A percentile compares a stretch with the other conserved stretches of the same genome.
These are phyloP conservation scores for Trichogramma dendrolimi DNA, from an alignment of 2,888 invertebrate species.

Conservation along the genomic window DNA sequence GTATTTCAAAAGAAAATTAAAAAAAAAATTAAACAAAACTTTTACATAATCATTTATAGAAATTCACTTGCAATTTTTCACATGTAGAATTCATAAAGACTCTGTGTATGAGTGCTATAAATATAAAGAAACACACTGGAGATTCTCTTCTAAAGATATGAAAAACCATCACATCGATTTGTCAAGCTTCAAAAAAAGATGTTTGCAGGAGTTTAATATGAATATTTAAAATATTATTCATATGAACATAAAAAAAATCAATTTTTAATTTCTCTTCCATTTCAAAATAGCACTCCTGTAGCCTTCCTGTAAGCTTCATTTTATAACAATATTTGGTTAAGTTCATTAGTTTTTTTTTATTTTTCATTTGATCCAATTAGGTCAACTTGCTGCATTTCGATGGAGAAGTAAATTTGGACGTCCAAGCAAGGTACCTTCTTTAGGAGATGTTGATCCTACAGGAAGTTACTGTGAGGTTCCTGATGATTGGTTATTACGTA, in stretches of 20 bases:
- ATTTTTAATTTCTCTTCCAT: slow-evolving; percentile 14
- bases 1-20: slow-evolving; percentile 14
- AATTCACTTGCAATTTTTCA: slow-evolving; percentile 31
- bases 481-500: slow-evolving; percentile 79
- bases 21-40: slow-evolving; percentile 7
- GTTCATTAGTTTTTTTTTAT: slow-evolving; percentile 11
- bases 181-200: slow-evolving; percentile 31
- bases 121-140: slow-evolving; percentile 29
- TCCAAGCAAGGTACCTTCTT: slow-evolving; percentile 69
- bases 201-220: slow-evolving; percentile 31
- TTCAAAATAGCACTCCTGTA: slow-evolving; percentile 26
- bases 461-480: slow-evolving; percentile 80
- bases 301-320: slow-evolving; percentile 20
- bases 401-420: slow-evolving; percentile 82
- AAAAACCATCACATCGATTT: slow-evolving; percentile 28
- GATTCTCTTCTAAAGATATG: slow-evolving; percentile 28
- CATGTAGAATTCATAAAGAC: slow-evolving; percentile 29
- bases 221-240: slow-evolving; percentile 25
- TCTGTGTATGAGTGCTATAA: slow-evolving; percentile 31
- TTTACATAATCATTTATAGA: slow-evolving; percentile 16
- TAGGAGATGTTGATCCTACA: slow-evolving; percentile 82
- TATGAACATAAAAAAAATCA: slow-evolving; percentile 3
- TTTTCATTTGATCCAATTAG: slow-evolving; percentile 53
- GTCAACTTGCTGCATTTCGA: slow-evolving; percentile 74
- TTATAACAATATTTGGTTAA: slow-evolving; percentile 9